Conservation (phyloP, 2,113 vertebrate species). For the Gulo gulo region DNA sequence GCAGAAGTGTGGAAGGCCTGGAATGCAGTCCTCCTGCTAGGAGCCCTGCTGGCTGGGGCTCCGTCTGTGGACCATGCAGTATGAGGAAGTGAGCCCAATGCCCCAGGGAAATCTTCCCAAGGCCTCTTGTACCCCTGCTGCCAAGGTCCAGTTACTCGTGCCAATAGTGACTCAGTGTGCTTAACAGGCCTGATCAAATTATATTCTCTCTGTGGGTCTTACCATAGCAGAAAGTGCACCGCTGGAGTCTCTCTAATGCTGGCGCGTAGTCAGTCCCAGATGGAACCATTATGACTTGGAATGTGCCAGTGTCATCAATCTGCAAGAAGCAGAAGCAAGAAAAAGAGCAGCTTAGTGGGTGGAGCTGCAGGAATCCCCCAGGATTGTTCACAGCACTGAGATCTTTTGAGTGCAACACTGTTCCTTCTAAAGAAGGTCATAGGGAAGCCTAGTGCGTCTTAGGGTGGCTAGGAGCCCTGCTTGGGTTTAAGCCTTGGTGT, state of each 20-base stretch:
- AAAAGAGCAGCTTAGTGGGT: neutral
- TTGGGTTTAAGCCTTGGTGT: neutral
- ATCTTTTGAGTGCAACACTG: neutral
- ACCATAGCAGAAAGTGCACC: constrained; percentile 83
- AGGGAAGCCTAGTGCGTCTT: accelerated
- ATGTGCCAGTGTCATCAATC: constrained; percentile 77
- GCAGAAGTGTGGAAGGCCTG: neutral
- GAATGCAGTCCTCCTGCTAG: neutral
- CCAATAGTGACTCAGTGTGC: neutral
- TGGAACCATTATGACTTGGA: constrained; percentile 71
- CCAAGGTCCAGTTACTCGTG: neutral
- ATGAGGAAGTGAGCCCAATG: neutral
- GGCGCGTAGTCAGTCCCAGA: neutral
- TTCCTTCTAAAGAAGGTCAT: neutral
- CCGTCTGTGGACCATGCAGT: neutral
- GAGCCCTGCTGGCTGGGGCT: neutral
- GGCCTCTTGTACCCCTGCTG: neutral
- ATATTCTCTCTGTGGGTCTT: constrained; percentile 33
- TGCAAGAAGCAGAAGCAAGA: constrained; percentile 47
- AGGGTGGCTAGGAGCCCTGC: neutral
- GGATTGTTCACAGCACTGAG: neutral
- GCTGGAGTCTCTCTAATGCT: constrained; percentile 52
- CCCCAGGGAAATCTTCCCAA: neutral
- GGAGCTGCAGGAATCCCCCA: neutral
- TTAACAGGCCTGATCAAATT: neutral